Evolutionary conservation across 2,113 vertebrate genomes (phyloP).

Genomic region (Donacobius atricapilla): DNA sequence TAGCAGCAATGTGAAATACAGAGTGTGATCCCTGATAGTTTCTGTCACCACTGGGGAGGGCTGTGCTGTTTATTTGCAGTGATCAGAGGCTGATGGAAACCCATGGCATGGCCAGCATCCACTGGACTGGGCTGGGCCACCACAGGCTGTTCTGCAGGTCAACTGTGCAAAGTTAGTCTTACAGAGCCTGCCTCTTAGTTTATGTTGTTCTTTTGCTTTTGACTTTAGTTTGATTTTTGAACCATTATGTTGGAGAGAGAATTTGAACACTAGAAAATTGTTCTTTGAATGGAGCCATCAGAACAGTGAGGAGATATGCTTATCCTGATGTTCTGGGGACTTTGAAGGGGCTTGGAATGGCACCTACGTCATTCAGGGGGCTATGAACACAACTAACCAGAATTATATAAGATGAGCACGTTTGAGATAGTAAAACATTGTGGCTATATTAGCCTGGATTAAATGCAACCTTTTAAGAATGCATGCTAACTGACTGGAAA

Average conservation of each 20-base stretch:
- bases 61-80: not conserved
- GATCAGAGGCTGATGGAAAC: not conserved
- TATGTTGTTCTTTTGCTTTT: not conserved
- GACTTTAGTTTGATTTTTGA: not conserved
- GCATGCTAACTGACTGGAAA: not conserved
- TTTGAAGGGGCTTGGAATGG: not conserved
- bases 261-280: not conserved
- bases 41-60: not conserved
- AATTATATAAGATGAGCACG: not conserved
- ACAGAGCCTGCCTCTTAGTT: not conserved
- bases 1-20: not conserved
- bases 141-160: not conserved
- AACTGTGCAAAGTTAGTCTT: not conserved
- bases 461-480: not conserved
- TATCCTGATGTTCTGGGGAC: not conserved
- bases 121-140: not conserved
- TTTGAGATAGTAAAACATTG: not conserved
- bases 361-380: not conserved
- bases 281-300: not conserved
- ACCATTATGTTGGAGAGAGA: not conserved
- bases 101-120: not conserved
- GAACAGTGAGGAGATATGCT: not conserved
- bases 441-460: not conserved
- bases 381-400: not conserved
- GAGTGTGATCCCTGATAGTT: not conserved